Evolutionary conservation across 92 coral and sea anemone species (phyloP).

Genomic region (Porites cylindrica): DNA sequence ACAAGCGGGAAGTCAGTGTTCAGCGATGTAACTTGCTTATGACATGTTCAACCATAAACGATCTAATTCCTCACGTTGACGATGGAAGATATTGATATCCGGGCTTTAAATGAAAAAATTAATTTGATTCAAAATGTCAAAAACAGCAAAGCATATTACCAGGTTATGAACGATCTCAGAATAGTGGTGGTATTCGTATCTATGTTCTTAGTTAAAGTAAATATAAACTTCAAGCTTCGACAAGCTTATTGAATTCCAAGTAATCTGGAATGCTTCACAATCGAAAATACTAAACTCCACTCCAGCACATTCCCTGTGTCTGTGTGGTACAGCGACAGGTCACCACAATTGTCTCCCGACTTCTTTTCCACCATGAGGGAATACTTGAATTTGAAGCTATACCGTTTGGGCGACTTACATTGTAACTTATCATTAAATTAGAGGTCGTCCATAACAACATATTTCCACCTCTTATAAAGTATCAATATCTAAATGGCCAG

Average conservation of each 20-base stretch:
- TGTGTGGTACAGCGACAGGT: too few relatives aligned
- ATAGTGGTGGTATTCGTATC: neutral
- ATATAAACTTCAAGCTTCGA: too few relatives aligned
- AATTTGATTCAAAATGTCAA: conserved; percentile 48
- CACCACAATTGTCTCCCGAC: too few relatives aligned
- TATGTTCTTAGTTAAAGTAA: conserved; percentile 40
- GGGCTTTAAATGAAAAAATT: conserved; percentile 9
- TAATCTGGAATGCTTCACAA: conserved; percentile 49
- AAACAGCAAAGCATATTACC: conserved; percentile 53
- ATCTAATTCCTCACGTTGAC: conserved; percentile 25
- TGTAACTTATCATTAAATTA: too few relatives aligned
- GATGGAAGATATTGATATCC: conserved; percentile 24
- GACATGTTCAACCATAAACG: conserved; percentile 35
- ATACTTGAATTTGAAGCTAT: too few relatives aligned
- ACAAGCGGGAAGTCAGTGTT: conserved; percentile 1
- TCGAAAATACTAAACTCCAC: conserved; percentile 45
- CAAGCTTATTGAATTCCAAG: conserved; percentile 25
- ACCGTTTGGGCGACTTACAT: too few relatives aligned
- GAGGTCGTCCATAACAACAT: too few relatives aligned
- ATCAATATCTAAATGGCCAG: too few relatives aligned
- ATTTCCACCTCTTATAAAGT: too few relatives aligned
- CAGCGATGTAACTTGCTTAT: conserved; percentile 15
- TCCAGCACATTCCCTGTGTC: conserved; percentile 1
- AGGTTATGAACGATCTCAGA: conserved; percentile 38
- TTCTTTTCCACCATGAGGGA: too few relatives aligned